Evolutionary conservation across 2,888 invertebrate species (phyloP).

Genomic region (Scrobipalpa atriplicella): DNA sequence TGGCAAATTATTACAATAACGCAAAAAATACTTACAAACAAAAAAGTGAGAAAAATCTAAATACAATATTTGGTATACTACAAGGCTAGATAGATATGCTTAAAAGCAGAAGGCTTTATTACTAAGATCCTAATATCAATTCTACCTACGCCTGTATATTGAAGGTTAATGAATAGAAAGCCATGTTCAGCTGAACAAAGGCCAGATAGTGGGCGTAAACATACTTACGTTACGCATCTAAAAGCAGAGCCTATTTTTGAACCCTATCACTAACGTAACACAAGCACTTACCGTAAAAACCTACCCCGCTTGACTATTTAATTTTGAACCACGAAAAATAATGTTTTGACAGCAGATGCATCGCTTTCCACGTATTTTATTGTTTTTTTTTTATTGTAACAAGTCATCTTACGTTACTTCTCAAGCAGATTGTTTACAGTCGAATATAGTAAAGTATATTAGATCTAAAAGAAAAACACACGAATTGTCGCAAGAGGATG

Average conservation of each 20-base stretch:
- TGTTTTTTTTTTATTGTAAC: no score
- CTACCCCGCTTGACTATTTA: conserved; percentile 33
- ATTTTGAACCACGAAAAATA: conserved; percentile 9
- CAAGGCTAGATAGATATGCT: no score
- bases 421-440: no score
- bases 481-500: no score
- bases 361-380: no score
- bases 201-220: conserved; percentile 30
- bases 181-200: conserved; percentile 12
- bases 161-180: background rate
- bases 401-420: no score
- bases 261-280: conserved; percentile 48
- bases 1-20: no score
- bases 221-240: background rate
- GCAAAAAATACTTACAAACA: background rate
- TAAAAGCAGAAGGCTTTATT: no score
- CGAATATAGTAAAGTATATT: no score
- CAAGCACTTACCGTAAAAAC: conserved; percentile 68
- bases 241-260: conserved; percentile 5
- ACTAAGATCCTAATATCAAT: no score
- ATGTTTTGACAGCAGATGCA: background rate
- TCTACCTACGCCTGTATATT: background rate
- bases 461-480: no score
- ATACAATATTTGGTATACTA: no score
- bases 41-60: background rate